A percentile compares a stretch with the other conserved stretches of the same genome.
phyloP scores from a whole-genome alignment of 2,888 invertebrate genomes.

The Melanotus villosus region DNA sequence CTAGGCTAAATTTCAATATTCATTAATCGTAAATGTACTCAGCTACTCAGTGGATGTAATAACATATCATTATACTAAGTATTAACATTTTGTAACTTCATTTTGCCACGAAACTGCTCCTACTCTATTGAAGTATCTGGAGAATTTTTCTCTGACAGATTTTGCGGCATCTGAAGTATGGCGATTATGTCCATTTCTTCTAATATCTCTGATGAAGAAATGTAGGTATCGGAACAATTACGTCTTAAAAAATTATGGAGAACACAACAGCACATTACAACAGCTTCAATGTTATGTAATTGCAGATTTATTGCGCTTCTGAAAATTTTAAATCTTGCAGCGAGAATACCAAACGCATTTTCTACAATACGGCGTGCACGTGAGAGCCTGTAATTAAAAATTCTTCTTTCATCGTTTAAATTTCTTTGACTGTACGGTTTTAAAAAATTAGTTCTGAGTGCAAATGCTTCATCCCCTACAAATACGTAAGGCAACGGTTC shows the following conservation, averaged over 20 bases:
- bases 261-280: no score
- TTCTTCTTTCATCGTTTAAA: conserved; percentile 19
- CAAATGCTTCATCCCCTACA: conserved; percentile 6
- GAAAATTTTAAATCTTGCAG: conserved; percentile 2
- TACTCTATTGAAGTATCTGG: no score
- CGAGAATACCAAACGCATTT: conserved; percentile 1
- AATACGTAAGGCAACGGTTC: conserved; percentile 6
- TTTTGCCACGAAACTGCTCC: no score
- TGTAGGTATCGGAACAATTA: neutral
- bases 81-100: no score
- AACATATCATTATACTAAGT: no score
- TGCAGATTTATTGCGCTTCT: conserved; percentile 2
- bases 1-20: no score
- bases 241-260: neutral
- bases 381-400: conserved; percentile 12
- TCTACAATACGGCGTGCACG: conserved; percentile 1
- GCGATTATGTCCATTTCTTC: no score
- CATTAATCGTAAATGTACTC: no score
- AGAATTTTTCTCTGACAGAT: no score
- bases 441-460: conserved; percentile 13
- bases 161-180: no score
- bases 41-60: no score
- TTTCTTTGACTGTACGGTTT: neutral
- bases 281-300: neutral
- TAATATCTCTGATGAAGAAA: neutral